Evolutionary conservation across 2,888 invertebrate species (phyloP), one percentile per base, ranked within the genome.

Genomic region (Pseudoips prasinana): DNA sequence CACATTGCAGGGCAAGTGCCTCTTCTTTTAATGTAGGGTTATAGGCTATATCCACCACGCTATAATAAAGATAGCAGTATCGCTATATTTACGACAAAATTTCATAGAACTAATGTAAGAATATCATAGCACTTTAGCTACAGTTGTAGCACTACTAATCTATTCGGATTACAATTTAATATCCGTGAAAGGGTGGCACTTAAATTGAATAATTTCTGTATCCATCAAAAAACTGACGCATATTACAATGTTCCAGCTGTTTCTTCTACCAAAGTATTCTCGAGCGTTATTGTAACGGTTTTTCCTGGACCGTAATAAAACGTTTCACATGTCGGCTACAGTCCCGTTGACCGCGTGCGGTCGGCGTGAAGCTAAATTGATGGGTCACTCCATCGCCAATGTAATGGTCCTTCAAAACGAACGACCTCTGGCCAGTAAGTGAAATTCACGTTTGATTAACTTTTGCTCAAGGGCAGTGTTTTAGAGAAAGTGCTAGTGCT

Each of bases 401-500:
- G 82, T 81, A 86, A 85, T 83, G 85, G 83, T 77, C 81, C 85
- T 84, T 85, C 85, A 84, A 83, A 86, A 80, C 73, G 80, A 74
- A 81, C 76, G 76, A 72, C 69, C 80, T 65, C 69, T 66, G 73
- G 78, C 69, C 77, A 79, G 79, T 80, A 78, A 82, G 77, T 77
- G 82, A 83, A 85, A 81, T 83, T 84, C 74, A 85, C 84, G 82
- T 78, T 79, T 84, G 81, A 84, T 84, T 84, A 84, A 84, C 80
- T 83, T 81, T 79, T 71, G 70, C 76, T 75, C 62, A 64, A 65
- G 66, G 61, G 57, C 62, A 46, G 58, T 66, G 67, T 64, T 65
- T 68, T 58, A 65, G 58, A 46, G 55, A 65, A 61, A 63, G 63
- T 57, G 64, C 52, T 41, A 35, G 39, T 37, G 41, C 41, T 58